Conservation (phyloP, 1,140 invertebrate species). For the Platorchestia sp. region DNA sequence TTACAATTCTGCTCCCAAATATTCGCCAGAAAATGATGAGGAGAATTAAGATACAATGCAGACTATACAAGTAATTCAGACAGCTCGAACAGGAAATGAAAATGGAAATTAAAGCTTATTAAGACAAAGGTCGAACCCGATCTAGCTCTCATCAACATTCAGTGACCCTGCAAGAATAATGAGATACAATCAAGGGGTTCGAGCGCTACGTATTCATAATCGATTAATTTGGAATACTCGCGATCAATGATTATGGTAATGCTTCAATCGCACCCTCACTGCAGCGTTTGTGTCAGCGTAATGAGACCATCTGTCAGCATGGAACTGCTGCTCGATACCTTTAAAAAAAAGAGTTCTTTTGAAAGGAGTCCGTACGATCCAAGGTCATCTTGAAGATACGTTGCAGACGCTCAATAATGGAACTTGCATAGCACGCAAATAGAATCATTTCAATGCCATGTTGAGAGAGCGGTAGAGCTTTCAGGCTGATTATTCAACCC, state of each 20-base stretch:
- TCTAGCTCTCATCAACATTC: background rate
- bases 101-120: background rate
- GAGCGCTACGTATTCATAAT: background rate
- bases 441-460: background rate
- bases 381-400: background rate
- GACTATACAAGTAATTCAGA: background rate
- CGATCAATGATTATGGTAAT: background rate
- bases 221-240: background rate
- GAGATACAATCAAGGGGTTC: background rate
- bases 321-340: background rate
- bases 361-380: background rate
- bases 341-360: background rate
- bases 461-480: background rate
- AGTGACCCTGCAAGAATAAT: background rate
- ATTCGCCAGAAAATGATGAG: background rate
- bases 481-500: background rate
- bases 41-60: background rate
- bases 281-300: too few species aligned
- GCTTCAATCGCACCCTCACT: background rate
- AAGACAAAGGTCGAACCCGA: background rate
- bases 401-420: background rate
- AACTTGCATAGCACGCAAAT: background rate
- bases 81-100: background rate
- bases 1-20: background rate
- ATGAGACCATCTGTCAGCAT: too few species aligned